A percentile compares a stretch with the other conserved stretches of the same genome.
Evolutionary conservation across 2,888 invertebrate genomes (phyloP).

Genomic region (Nymphalis c-album): DNA sequence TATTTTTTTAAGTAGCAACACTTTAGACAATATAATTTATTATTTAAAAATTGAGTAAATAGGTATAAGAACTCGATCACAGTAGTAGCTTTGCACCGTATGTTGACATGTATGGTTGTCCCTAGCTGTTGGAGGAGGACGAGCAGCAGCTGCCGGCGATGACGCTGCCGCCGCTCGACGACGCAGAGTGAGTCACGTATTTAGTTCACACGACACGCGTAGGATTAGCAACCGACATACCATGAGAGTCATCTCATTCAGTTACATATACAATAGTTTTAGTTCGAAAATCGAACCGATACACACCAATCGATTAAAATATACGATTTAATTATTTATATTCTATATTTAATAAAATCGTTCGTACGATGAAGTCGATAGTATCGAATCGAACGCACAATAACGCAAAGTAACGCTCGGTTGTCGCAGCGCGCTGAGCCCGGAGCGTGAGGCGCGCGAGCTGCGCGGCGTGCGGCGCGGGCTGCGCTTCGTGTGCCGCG

Average conservation of each 20-base stretch:
- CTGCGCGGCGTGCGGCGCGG: conserved; percentile 83
- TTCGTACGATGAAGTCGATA: no score
- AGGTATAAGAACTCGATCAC: conserved; percentile 39
- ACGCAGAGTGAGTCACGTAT: conserved; percentile 63
- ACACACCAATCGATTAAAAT: no score
- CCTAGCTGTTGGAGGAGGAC: conserved; percentile 67
- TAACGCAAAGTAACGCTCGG: no score
- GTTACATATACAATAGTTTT: background rate
- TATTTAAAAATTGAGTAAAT: background rate
- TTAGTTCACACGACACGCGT: conserved; percentile 11
- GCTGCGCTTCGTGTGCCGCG: conserved; percentile 92
- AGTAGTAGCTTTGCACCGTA: conserved; percentile 76
- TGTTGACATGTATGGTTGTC: conserved; percentile 69
- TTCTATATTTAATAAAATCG: no score
- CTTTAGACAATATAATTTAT: background rate
- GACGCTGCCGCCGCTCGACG: conserved; percentile 69
- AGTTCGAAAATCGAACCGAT: no score
- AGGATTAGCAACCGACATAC: conserved; percentile 4
- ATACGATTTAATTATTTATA: no score
- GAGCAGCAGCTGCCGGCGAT: conserved; percentile 62
- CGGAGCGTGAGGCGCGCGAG: conserved; percentile 55
- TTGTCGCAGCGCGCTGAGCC: conserved; percentile 56
- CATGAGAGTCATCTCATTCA: background rate
- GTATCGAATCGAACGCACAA: no score
- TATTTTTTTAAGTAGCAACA: background rate